phyloP scores from a whole-genome alignment of 2,113 vertebrate genomes.

The Peucedramus taeniatus region DNA sequence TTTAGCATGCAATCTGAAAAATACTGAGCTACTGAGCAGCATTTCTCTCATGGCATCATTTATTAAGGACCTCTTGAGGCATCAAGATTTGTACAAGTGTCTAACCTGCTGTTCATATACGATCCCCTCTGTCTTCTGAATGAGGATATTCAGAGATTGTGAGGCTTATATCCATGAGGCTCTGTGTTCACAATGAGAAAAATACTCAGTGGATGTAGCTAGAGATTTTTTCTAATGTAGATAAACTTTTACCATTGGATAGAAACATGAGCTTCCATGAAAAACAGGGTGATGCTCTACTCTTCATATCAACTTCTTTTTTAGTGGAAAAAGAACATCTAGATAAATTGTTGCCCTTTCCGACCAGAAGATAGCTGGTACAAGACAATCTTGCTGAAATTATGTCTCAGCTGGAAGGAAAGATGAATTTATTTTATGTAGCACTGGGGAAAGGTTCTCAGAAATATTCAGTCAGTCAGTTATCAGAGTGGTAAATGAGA shows the following conservation, averaged over 20 bases:
- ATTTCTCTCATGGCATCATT: neutral
- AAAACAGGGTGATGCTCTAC: neutral
- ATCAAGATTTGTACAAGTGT: neutral
- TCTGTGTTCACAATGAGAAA: neutral
- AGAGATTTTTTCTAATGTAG: neutral
- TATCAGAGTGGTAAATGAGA: slow-evolving; percentile 65
- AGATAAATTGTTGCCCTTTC: neutral
- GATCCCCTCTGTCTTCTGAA: neutral
- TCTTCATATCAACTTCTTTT: neutral
- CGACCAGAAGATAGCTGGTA: neutral
- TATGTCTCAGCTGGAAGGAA: slow-evolving; percentile 1
- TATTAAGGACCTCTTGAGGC: neutral
- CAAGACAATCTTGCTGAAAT: slow-evolving; percentile 33
- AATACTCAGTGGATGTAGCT: neutral
- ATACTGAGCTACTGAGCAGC: neutral
- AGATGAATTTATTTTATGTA: slow-evolving; percentile 53
- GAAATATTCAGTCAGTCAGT: slow-evolving; percentile 33
- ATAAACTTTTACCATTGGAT: neutral
- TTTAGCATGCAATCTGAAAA: neutral
- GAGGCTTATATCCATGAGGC: neutral
- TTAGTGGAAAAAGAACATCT: neutral
- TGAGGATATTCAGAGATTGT: neutral
- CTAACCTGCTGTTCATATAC: neutral
- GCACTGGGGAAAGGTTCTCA: slow-evolving; percentile 12
- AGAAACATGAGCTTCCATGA: neutral